Evolutionary conservation across 2,888 invertebrate genomes (phyloP), one percentile per base, ranked within the genome.

Genomic region (Drosophila quinaria): DNA sequence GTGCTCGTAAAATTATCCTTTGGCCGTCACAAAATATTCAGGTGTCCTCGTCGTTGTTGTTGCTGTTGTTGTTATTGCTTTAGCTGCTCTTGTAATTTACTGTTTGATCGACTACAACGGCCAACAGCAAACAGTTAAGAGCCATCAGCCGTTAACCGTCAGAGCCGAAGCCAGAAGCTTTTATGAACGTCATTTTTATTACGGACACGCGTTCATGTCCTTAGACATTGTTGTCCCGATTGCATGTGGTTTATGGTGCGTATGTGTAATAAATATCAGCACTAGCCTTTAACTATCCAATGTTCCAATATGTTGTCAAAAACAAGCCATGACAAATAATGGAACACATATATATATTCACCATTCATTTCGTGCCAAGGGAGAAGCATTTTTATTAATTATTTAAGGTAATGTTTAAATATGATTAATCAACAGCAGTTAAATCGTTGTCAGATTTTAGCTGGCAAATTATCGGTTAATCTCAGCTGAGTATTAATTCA

Each of bases 171-270:
- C 47, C 56, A 54, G 68, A 44, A 74, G 70, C 59, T 75, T 80
- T 89, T 74, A 89, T 70, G 82, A 78, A 78, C 80, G 73, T 67
- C 62, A 63, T 41, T 84, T 84, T 84, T 89, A 88, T 89, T 85
- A 79, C 55, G 3, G 35, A 81, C 55, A 78, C 54, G 60, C 63
- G 64, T 51, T 56, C 82, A 81, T 75, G 78, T 81, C 68, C 70
- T 37, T 42, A 42, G 56, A 84, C 84, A 88, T 81, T 85, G 84
- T 84, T 64, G 62, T 54, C 42, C 51, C 60, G 64, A 70, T 70
- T 75, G 62, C 72, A 58, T 67, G 80, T 47, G 73, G 71, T 89
- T 84, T 84, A 84, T 88, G 90, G 70, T 50, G 90, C 90, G 82
- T 88, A 84, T 79, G 60, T 58, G 88, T 76, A 88, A 85, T 89